Conservation (phyloP, 2,113 vertebrate species). For the Eonycteris spelaea region DNA sequence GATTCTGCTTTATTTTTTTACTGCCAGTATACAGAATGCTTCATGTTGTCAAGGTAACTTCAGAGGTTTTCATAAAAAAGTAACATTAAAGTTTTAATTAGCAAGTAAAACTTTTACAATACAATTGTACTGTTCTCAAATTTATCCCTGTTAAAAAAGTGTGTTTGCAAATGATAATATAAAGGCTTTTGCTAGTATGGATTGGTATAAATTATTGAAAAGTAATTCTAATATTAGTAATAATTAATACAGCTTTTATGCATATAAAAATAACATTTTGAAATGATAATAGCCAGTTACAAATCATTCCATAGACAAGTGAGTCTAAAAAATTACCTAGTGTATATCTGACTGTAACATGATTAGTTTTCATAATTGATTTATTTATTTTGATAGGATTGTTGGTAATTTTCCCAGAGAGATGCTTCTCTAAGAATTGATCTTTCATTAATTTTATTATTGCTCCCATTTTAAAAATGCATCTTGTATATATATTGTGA, state of each 20-base stretch:
- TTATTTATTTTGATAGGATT: not conserved
- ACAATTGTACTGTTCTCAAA: not conserved
- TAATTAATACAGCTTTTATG: conserved; percentile 25
- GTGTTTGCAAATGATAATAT: conserved; percentile 13
- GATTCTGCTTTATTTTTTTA: conserved; percentile 30
- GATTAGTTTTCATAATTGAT: not conserved
- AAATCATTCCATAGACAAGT: not conserved
- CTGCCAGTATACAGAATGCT: conserved; percentile 17
- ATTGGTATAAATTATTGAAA: conserved; percentile 12
- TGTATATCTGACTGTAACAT: not conserved
- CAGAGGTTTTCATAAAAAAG: conserved; percentile 57
- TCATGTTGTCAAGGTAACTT: conserved; percentile 41
- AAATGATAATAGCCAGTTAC: not conserved
- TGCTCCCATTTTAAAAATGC: not conserved
- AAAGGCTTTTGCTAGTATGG: not conserved
- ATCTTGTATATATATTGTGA: not conserved
- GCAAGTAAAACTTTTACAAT: not conserved
- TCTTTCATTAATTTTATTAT: not conserved
- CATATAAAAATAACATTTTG: not conserved
- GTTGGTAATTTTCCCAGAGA: not conserved
- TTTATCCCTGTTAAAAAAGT: not conserved
- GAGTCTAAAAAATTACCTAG: not conserved
- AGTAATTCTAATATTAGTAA: not conserved
- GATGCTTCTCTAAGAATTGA: not conserved
- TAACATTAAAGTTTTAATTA: conserved; percentile 70